These are phyloP conservation scores for Scylla paramamosain DNA, from an alignment of 1,140 invertebrate species.

Conservation along the genomic window DNA sequence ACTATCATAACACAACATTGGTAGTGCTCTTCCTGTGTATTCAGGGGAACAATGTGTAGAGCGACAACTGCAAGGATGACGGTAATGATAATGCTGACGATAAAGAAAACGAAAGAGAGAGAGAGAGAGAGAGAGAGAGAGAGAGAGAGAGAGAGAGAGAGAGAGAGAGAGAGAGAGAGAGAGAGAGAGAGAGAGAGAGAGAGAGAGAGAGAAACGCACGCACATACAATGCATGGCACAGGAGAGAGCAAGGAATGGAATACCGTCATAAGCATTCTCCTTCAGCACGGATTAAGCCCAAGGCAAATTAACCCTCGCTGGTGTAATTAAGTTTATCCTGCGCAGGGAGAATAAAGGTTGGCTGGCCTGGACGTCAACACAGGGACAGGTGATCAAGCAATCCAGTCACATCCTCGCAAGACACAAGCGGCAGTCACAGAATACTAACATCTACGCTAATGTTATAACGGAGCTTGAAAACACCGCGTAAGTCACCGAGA, in stretches of 20 bases:
- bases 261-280: not conserved
- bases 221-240: too few species aligned
- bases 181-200: slow-evolving; percentile 5
- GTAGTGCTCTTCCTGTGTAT: too few species aligned
- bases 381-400: not conserved
- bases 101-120: not conserved
- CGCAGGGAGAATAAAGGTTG: not conserved
- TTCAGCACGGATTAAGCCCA: not conserved
- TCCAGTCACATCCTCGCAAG: not conserved
- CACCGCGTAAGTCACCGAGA: not conserved
- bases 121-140: not conserved
- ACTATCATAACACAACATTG: too few species aligned
- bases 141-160: not conserved
- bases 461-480: not conserved
- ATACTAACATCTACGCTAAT: not conserved
- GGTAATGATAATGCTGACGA: too few species aligned
- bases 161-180: slow-evolving; percentile 37
- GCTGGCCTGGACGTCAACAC: not conserved
- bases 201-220: not conserved
- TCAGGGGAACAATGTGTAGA: too few species aligned
- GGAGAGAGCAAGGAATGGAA: slow-evolving; percentile 10
- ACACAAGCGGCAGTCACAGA: not conserved
- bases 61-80: too few species aligned
- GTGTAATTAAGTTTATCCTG: not conserved
- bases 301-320: not conserved